A percentile compares a stretch with the other conserved stretches of the same genome.
Evolutionary conservation across 1,140 invertebrate genomes (phyloP).

Genomic region (Halyomorpha halys): DNA sequence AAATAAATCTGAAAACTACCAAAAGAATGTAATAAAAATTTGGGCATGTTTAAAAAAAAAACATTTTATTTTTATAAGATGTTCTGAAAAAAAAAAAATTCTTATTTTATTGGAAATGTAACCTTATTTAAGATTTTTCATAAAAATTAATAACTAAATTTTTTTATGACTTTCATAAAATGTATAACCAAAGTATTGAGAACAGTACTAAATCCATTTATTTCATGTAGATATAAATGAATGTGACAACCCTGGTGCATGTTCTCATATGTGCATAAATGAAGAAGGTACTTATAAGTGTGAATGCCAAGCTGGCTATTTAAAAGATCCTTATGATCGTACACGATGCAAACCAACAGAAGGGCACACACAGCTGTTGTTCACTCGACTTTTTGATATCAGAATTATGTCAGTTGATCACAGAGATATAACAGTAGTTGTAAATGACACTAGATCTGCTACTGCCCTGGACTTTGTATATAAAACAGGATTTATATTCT

Average conservation of each 20-base stretch:
- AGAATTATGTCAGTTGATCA: slow-evolving; percentile 79
- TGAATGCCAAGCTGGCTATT: slow-evolving; percentile 75
- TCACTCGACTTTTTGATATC: slow-evolving; percentile 76
- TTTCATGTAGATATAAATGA: slow-evolving; percentile 67
- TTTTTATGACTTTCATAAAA: no score
- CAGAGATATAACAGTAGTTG: slow-evolving; percentile 75
- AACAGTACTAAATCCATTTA: no score
- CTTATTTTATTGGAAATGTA: no score
- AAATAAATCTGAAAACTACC: no score
- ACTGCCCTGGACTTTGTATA: slow-evolving; percentile 84
- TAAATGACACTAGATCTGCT: slow-evolving; percentile 75
- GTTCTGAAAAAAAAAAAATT: no score
- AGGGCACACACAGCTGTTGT: slow-evolving; percentile 72
- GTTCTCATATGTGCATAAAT: slow-evolving; percentile 85
- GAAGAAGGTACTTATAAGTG: slow-evolving; percentile 84
- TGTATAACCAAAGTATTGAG: no score
- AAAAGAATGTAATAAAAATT: no score
- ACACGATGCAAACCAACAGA: slow-evolving; percentile 47
- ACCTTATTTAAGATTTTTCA: no score
- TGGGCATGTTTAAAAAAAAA: no score
- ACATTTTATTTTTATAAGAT: no score
- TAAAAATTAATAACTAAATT: no score
- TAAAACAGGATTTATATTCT: slow-evolving; percentile 83
- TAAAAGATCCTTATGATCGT: slow-evolving; percentile 64
- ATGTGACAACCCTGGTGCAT: slow-evolving; percentile 71